Conservation (phyloP, 2,113 vertebrate genomes). For the Pampusana beccarii region DNA sequence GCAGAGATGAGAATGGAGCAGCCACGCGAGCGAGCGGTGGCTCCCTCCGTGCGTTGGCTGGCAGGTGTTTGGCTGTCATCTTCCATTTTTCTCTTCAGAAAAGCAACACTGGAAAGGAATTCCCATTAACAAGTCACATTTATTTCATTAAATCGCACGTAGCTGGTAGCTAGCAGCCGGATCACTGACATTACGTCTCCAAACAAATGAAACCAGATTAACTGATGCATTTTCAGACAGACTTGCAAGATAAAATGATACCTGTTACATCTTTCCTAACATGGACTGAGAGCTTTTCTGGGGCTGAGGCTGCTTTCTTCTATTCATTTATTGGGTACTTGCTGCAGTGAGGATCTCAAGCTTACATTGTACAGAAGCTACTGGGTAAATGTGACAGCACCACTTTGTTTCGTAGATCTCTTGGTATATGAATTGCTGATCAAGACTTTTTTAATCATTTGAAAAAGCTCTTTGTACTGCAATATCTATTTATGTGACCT, state of each 20-base stretch:
- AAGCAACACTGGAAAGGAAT: neutral
- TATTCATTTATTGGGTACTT: neutral
- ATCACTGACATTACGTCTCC: neutral
- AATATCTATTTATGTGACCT: neutral
- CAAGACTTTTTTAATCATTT: neutral
- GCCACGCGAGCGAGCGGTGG: rapidly evolving
- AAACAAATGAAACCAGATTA: neutral
- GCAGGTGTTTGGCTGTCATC: neutral
- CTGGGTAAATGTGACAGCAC: neutral
- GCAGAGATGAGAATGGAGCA: neutral
- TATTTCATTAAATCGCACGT: neutral
- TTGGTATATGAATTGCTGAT: neutral
- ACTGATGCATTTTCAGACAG: neutral
- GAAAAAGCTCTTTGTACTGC: neutral
- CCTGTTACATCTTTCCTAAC: neutral
- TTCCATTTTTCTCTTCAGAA: neutral
- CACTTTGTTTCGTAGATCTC: neutral
- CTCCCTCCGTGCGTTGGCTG: neutral
- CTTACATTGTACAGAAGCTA: neutral
- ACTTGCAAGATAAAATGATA: rapidly evolving
- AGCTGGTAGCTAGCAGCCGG: neutral
- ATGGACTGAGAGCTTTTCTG: neutral
- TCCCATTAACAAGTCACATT: neutral
- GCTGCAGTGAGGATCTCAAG: neutral
- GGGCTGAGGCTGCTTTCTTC: neutral